Percentiles rank a stretch among this genome's conserved stretches.
Conservation (phyloP, 1,140 invertebrate species). For the Meloidogyne floridensis region DNA sequence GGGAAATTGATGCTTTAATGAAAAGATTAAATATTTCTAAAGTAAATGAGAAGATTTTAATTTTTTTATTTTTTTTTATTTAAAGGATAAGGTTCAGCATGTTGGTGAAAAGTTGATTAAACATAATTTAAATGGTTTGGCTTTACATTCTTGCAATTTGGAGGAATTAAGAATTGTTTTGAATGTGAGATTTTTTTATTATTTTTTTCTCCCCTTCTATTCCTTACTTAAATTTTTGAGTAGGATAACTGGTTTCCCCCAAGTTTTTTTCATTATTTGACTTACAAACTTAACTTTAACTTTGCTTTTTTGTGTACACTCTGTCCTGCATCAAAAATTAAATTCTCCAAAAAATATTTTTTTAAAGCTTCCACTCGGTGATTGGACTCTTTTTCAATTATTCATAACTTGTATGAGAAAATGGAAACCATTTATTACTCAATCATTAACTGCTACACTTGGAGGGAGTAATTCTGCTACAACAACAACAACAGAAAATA, state of each 20-base stretch:
- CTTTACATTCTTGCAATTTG: conserved; percentile 59
- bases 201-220: too few species aligned
- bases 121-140: conserved; percentile 61
- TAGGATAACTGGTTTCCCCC: too few species aligned
- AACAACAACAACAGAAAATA: neutral
- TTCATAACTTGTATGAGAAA: conserved; percentile 61
- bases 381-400: conserved; percentile 61
- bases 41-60: neutral
- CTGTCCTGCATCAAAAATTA: too few species aligned
- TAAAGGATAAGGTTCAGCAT: conserved; percentile 2
- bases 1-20: conserved; percentile 10
- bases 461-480: neutral
- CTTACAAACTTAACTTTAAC: too few species aligned
- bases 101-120: conserved; percentile 44
- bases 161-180: conserved; percentile 52
- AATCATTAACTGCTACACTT: conserved; percentile 31
- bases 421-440: conserved; percentile 45
- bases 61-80: neutral
- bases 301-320: too few species aligned
- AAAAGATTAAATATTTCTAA: conserved; percentile 19
- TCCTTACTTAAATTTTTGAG: too few species aligned
- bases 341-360: conserved; percentile 21
- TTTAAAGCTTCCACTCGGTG: conserved; percentile 52
- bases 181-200: conserved; percentile 35
- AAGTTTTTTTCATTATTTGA: neutral